Evolutionary conservation across 2,113 vertebrate species (phyloP).

Genomic region (Sprattus sprattus): DNA sequence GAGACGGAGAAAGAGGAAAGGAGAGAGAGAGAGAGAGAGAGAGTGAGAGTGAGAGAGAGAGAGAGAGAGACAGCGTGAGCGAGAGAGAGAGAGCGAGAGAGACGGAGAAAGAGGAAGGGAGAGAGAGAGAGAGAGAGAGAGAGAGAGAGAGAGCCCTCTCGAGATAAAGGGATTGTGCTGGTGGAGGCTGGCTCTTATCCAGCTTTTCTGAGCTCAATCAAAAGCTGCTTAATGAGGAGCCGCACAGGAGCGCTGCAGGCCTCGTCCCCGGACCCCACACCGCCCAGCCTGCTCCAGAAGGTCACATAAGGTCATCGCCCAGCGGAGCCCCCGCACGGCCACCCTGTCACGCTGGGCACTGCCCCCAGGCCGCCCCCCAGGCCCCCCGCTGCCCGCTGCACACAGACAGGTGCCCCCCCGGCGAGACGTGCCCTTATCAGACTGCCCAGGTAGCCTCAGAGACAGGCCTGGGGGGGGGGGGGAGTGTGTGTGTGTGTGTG

Average conservation of each 20-base stretch:
- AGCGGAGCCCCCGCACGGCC: constrained; percentile 14
- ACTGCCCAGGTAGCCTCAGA: neutral
- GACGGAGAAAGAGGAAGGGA: neutral
- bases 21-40: neutral
- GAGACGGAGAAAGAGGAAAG: too few relatives aligned
- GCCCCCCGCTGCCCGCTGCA: neutral
- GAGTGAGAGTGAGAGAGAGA: neutral
- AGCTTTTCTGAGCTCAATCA: constrained; percentile 63
- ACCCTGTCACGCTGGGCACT: neutral
- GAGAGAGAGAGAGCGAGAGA: neutral
- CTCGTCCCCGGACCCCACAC: constrained; percentile 16
- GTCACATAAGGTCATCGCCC: constrained; percentile 56
- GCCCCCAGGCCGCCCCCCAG: neutral
- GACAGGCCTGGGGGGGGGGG: neutral
- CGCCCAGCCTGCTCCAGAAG: constrained; percentile 14
- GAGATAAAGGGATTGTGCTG: constrained; percentile 64
- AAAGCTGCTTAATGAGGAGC: constrained; percentile 61
- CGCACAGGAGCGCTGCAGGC: constrained; percentile 48
- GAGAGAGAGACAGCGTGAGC: neutral
- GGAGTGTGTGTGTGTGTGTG: too few relatives aligned
- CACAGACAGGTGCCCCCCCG: neutral
- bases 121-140: neutral
- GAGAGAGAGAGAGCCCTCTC: constrained; percentile 40
- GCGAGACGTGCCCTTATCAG: neutral
- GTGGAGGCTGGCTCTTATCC: constrained; percentile 51